Evolutionary conservation across 2,888 invertebrate genomes (phyloP), one percentile per base, ranked within the genome.

Genomic region (Chironomus riparius): DNA sequence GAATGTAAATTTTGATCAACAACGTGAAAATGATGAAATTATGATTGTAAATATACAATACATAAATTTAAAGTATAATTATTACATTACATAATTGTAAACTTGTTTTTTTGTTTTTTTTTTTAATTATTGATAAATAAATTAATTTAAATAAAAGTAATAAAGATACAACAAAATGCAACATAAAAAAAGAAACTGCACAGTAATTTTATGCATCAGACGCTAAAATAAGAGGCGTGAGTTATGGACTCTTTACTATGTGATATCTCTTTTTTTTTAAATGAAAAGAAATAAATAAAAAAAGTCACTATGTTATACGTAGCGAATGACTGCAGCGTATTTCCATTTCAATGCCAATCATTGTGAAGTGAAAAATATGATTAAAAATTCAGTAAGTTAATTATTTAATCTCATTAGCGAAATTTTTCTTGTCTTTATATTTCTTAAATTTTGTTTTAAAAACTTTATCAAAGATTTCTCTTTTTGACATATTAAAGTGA

Each of bases 181-280:
- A 56, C 56, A 15, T 56, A 15, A 56, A 18, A n/a, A 15, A 56
- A 21, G 65, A 65, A 65, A 65, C 65, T 65, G 65, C 65, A 65
- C 65, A 65, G 65, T 65, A 65, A 65, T 65, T 65, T 65, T 65
- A 21, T 69, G 69, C 47, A 48, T 18, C 47, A 69, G 69, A 47
- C 62, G 74, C 74, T 62, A 68, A 65, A 65, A 13, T 61, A 68
- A 65, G 74, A 74, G 74, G 74, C 74, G 72, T 56, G 74, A 74
- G 74, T 74, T 74, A 65, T 47, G 74, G 62, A 74, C 74, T 74
- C 74, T 74, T 74, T 68, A 74, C 74, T 74, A 74, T 74, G 74
- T 74, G 74, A 74, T 74, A 74, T 72, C 72, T 61, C 71, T 21
- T 71, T 18, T 69, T 71, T 18, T 21, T 13, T n/a, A 61, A 74